Percentiles rank a stretch among this genome's conserved stretches.
phyloP scores from a whole-genome alignment of 2,888 invertebrate species.

The Nomada ruficornis region DNA sequence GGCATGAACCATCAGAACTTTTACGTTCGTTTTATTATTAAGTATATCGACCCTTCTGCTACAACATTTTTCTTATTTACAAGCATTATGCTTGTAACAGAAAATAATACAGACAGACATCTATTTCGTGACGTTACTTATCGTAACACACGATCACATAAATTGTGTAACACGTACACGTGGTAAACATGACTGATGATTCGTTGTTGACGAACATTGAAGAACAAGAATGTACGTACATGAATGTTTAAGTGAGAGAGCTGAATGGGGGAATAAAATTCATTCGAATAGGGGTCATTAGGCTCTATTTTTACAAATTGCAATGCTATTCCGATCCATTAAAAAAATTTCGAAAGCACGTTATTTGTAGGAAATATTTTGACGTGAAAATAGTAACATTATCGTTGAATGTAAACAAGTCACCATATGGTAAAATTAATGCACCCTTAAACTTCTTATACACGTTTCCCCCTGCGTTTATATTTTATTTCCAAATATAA shows the following conservation, averaged over 20 bases:
- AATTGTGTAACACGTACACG: not conserved
- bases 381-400: not conserved
- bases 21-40: no score
- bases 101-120: no score
- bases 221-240: not conserved
- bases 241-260: not conserved
- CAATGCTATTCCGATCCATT: not conserved
- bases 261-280: not conserved
- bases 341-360: not conserved
- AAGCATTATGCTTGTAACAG: no score
- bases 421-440: not conserved
- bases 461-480: not conserved
- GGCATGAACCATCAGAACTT: no score
- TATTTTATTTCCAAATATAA: not conserved
- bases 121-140: no score
- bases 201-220: not conserved
- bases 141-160: no score
- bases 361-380: not conserved
- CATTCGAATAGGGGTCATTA: conserved; percentile 6
- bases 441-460: not conserved
- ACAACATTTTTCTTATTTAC: no score
- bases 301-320: conserved; percentile 5
- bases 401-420: not conserved
- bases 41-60: no score
- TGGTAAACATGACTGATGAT: conserved; percentile 3